Percentiles rank a stretch among this genome's conserved stretches.
Evolutionary conservation across 2,797 vertebrate genomes (phyloP).

Genomic region (Trematomus bernacchii): DNA sequence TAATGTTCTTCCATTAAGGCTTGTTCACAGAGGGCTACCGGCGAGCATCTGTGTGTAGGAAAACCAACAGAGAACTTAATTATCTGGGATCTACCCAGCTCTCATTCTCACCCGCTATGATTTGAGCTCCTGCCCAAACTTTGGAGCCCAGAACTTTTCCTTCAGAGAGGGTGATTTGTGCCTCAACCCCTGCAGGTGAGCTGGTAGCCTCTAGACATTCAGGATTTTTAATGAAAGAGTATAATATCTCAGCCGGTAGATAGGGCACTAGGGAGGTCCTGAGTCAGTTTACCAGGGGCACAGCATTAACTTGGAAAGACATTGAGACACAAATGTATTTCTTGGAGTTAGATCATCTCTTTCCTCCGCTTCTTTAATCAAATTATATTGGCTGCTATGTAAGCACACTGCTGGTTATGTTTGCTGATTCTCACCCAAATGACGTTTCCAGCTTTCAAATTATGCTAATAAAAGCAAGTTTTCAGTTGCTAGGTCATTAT

Average conservation of each 20-base stretch:
- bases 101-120: slow-evolving; percentile 15
- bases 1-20: slow-evolving; percentile 15
- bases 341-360: background rate
- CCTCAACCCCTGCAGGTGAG: slow-evolving; percentile 44
- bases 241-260: slow-evolving; percentile 34
- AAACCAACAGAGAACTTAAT: slow-evolving; percentile 49
- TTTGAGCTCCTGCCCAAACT: slow-evolving; percentile 2
- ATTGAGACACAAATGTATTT: slow-evolving; percentile 7
- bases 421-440: background rate
- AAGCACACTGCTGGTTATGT: background rate
- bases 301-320: slow-evolving; percentile 41
- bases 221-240: slow-evolving; percentile 59
- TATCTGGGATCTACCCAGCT: slow-evolving; percentile 41
- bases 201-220: slow-evolving; percentile 26
- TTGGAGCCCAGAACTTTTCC: slow-evolving; percentile 4
- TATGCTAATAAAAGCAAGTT: slow-evolving; percentile 43
- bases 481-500: slow-evolving; percentile 40
- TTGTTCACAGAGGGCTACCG: slow-evolving; percentile 20
- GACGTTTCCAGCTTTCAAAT: slow-evolving; percentile 4
- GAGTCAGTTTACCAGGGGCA: slow-evolving; percentile 36
- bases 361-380: background rate
- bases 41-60: slow-evolving; percentile 23
- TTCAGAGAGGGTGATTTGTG: background rate
- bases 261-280: slow-evolving; percentile 20
- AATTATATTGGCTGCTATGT: background rate